These are phyloP conservation scores for Sander vitreus DNA, from an alignment of 2,113 vertebrate genomes.

Conservation along the genomic window DNA sequence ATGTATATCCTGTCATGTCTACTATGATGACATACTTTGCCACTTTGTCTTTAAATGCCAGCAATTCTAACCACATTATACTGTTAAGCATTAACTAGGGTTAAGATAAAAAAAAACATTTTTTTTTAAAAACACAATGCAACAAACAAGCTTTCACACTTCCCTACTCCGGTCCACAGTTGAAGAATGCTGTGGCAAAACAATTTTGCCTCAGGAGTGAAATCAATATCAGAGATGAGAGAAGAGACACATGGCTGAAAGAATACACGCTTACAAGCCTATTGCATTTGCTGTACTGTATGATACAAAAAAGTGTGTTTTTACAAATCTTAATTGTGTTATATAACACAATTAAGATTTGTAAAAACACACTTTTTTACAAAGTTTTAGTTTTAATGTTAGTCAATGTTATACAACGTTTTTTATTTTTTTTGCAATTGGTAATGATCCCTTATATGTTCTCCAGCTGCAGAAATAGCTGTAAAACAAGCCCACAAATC, in stretches of 20 bases:
- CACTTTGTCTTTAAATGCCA: neutral
- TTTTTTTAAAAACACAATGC: neutral
- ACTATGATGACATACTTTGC: neutral
- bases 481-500: constrained; percentile 1
- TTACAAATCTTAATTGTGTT: neutral
- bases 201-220: constrained; percentile 34
- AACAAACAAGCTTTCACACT: constrained; percentile 31
- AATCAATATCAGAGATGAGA: constrained; percentile 48
- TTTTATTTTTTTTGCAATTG: neutral
- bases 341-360: too few species aligned
- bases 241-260: constrained; percentile 17
- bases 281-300: neutral
- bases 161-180: neutral
- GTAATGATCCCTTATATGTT: constrained; percentile 5
- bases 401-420: neutral
- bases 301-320: neutral
- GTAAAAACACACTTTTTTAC: too few species aligned
- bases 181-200: constrained; percentile 37
- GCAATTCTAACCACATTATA: neutral
- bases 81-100: constrained; percentile 2
- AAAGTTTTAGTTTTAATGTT: too few species aligned
- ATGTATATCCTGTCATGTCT: neutral
- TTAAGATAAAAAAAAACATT: neutral
- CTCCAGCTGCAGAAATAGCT: too few species aligned
- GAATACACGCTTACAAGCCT: constrained; percentile 25